Evolutionary conservation across 2,888 invertebrate genomes (phyloP).

Genomic region (Stenolophus ochropezus): DNA sequence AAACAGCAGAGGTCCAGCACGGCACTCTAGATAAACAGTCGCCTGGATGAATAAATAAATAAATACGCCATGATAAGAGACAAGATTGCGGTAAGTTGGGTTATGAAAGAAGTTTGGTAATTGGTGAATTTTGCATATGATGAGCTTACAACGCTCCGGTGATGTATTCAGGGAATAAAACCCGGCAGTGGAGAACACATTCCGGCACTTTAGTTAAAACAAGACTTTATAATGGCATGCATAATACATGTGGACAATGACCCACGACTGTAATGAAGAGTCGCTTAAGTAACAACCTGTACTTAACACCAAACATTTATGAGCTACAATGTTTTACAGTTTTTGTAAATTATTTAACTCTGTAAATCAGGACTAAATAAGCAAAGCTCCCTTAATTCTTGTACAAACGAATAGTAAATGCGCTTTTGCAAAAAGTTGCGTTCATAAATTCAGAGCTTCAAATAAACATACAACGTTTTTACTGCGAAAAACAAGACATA

Average conservation of each 20-base stretch:
- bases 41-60: conserved; percentile 33
- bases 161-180: conserved; percentile 6
- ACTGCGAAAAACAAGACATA: too few relatives aligned
- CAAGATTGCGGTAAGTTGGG: conserved; percentile 16
- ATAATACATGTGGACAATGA: not conserved
- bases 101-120: conserved; percentile 25
- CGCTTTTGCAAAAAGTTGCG: too few relatives aligned
- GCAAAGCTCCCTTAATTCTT: too few relatives aligned
- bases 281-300: not conserved
- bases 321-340: not conserved
- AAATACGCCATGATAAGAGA: conserved; percentile 19
- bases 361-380: too few relatives aligned
- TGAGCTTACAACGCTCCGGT: not conserved
- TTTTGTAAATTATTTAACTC: too few relatives aligned
- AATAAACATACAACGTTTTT: too few relatives aligned
- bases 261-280: not conserved
- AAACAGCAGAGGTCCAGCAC: not conserved
- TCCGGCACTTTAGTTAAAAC: not conserved
- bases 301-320: not conserved
- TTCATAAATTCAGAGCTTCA: too few relatives aligned
- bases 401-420: too few relatives aligned
- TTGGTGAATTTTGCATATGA: conserved; percentile 40
- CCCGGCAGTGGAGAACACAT: not conserved
- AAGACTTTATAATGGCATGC: not conserved
- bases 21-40: not conserved